These are phyloP conservation scores for Nematolebias whitei DNA, from an alignment of 2,113 vertebrate species.

Conservation along the genomic window DNA sequence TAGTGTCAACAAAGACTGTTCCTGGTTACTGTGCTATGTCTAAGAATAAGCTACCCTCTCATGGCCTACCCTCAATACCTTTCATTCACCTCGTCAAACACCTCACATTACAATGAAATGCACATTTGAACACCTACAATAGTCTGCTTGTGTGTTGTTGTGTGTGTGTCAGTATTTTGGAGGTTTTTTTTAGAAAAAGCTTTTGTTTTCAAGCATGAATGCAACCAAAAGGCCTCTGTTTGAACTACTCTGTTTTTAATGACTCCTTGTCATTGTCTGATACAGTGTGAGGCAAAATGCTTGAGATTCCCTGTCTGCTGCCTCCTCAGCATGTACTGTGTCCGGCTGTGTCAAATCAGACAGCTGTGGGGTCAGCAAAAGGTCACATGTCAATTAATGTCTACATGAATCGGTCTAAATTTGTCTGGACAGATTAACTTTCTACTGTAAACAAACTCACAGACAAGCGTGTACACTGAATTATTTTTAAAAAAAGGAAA, in stretches of 20 bases:
- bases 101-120: neutral
- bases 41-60: constrained; percentile 31
- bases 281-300: constrained; percentile 25
- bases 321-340: constrained; percentile 54
- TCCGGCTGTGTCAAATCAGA: constrained; percentile 38
- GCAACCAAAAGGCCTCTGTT: constrained; percentile 12
- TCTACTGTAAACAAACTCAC: neutral
- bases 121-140: neutral
- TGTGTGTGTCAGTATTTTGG: too few relatives aligned
- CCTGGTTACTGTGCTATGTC: constrained; percentile 33
- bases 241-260: constrained; percentile 15
- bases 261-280: constrained; percentile 42
- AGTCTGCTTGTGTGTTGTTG: constrained; percentile 4
- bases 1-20: constrained; percentile 47
- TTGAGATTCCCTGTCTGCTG: constrained; percentile 49
- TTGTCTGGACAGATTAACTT: constrained; percentile 42
- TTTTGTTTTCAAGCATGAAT: too few relatives aligned
- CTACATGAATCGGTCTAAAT: neutral
- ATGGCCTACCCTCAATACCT: constrained; percentile 5
- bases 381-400: constrained; percentile 55
- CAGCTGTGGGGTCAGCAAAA: constrained; percentile 48
- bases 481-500: neutral
- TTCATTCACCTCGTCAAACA: constrained; percentile 10
- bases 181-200: too few relatives aligned
- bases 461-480: neutral